Evolutionary conservation across 2,797 vertebrate species (phyloP).

Genomic region (Siniperca scherzeri): DNA sequence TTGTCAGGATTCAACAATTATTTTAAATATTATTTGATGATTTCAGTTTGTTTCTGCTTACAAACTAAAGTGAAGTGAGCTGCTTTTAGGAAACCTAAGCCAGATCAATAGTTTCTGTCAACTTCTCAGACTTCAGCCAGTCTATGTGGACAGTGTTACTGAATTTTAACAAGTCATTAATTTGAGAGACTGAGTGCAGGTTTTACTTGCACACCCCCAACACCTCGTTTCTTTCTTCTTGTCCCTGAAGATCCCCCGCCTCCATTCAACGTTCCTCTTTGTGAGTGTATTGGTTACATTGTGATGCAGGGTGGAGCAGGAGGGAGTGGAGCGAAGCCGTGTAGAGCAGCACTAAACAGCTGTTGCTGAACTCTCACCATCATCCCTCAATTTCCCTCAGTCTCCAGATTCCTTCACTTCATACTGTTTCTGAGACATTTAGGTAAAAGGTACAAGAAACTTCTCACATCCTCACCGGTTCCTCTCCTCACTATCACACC

Average conservation of each 20-base stretch:
- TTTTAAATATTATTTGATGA: neutral
- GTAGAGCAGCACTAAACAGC: constrained; percentile 52
- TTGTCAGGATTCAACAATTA: neutral
- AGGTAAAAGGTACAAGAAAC: neutral
- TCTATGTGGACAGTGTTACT: constrained; percentile 59
- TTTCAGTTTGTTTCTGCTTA: neutral
- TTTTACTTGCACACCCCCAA: constrained; percentile 39
- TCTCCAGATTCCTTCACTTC: constrained; percentile 24
- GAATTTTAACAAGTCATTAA: constrained; percentile 70
- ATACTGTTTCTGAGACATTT: constrained; percentile 17
- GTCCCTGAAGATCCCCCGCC: constrained; percentile 29
- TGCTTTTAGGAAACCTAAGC: constrained; percentile 5
- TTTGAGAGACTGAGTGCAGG: constrained; percentile 61
- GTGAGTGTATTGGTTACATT: constrained; percentile 66
- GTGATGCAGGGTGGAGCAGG: constrained; percentile 63
- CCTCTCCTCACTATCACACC: constrained; percentile 12
- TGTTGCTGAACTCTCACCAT: constrained; percentile 49
- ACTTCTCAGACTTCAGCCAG: constrained; percentile 36
- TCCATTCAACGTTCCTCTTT: constrained; percentile 64
- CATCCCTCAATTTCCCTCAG: neutral
- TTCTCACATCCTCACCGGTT: neutral
- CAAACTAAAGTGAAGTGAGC: neutral
- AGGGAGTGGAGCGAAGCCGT: constrained; percentile 42
- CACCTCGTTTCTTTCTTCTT: constrained; percentile 54
- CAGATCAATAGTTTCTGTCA: constrained; percentile 30